Evolutionary conservation across 2,797 vertebrate species (phyloP).

Genomic region (Rhinoraja longicauda): DNA sequence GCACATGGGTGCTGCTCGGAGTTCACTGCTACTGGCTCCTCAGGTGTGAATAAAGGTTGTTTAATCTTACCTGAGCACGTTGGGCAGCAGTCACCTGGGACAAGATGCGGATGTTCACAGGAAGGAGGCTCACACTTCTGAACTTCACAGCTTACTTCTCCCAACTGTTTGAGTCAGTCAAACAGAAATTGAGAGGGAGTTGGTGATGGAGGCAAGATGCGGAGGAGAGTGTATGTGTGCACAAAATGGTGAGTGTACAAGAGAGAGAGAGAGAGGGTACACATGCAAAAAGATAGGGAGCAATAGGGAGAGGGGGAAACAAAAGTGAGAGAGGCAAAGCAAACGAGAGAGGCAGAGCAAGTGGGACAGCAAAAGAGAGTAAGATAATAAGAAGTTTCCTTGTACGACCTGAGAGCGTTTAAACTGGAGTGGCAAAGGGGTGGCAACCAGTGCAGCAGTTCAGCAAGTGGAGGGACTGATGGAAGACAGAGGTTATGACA

Average conservation of each 20-base stretch:
- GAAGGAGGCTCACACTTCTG: conserved; percentile 45
- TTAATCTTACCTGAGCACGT: conserved; percentile 55
- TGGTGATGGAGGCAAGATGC: not conserved
- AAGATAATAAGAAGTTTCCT: no score
- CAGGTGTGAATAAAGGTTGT: no score
- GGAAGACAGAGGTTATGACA: no score
- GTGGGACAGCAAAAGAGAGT: no score
- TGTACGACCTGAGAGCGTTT: no score
- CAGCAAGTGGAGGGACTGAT: no score
- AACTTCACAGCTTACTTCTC: conserved; percentile 62
- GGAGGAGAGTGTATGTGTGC: no score
- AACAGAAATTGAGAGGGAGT: not conserved
- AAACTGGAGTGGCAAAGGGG: no score
- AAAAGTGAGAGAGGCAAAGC: no score
- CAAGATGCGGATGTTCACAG: conserved; percentile 44
- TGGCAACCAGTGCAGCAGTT: no score
- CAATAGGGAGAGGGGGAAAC: no score
- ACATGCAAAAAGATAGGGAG: no score
- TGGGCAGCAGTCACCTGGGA: conserved; percentile 50
- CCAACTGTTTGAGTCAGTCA: conserved; percentile 50
- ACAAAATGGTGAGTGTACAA: not conserved
- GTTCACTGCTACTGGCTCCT: not conserved
- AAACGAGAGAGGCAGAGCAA: not conserved
- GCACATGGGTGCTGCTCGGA: not conserved
- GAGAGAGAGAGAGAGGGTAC: not conserved